These are phyloP conservation scores for Ceratothoa steindachneri DNA, from an alignment of 2,888 invertebrate species.

Conservation along the genomic window DNA sequence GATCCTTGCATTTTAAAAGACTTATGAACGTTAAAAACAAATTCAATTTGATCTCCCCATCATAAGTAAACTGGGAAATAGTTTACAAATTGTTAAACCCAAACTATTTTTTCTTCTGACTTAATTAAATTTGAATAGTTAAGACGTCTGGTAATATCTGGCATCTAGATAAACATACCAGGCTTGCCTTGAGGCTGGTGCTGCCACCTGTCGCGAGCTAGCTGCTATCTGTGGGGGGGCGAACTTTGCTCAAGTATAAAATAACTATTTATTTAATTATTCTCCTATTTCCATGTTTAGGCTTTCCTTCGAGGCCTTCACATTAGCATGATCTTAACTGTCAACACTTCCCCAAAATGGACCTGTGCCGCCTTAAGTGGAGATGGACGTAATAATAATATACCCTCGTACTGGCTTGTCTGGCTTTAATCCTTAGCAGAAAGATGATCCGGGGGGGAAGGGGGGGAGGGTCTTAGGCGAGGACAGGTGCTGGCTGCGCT, in stretches of 20 bases:
- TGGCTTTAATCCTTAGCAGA: too few relatives aligned
- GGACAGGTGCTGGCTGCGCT: not conserved
- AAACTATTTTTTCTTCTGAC: not conserved
- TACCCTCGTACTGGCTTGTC: too few relatives aligned
- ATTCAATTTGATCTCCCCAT: not conserved
- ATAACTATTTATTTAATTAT: not conserved
- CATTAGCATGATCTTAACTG: too few relatives aligned
- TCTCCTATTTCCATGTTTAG: not conserved
- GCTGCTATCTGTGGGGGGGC: not conserved
- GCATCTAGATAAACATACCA: not conserved
- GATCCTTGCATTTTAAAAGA: not conserved
- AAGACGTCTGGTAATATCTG: not conserved
- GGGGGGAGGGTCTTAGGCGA: too few relatives aligned
- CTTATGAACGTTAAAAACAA: not conserved
- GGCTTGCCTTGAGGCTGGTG: not conserved
- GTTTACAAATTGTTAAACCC: too few relatives aligned
- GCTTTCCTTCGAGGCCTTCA: too few relatives aligned
- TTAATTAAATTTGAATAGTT: not conserved
- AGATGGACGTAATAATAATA: too few relatives aligned
- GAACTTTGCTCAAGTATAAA: not conserved
- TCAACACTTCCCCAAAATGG: too few relatives aligned
- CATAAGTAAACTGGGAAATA: too few relatives aligned
- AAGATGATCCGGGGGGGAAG: too few relatives aligned
- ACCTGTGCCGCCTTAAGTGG: too few relatives aligned
- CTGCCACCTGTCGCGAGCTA: not conserved